Evolutionary conservation across 2,113 vertebrate genomes (phyloP).

Genomic region (Ondatra zibethicus): DNA sequence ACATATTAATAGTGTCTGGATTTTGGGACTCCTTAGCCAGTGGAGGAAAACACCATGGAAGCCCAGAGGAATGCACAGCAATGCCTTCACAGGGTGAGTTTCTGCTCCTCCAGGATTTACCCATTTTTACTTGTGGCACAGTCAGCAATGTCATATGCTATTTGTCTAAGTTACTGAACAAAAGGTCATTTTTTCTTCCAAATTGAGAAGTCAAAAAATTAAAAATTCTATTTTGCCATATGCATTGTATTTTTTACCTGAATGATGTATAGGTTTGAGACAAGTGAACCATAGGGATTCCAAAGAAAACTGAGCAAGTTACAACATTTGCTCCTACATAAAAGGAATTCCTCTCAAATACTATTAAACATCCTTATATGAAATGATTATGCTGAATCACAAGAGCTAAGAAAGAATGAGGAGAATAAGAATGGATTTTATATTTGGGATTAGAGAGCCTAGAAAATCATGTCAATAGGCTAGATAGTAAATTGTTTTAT

Average conservation of each 20-base stretch:
- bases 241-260: slow-evolving; percentile 42
- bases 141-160: slow-evolving; percentile 75
- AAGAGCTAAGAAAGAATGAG: not conserved
- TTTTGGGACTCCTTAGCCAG: slow-evolving; percentile 57
- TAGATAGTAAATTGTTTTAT: not conserved
- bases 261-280: slow-evolving; percentile 58
- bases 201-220: slow-evolving; percentile 77
- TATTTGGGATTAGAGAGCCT: not conserved
- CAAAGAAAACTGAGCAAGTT: not conserved
- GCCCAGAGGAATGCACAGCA: slow-evolving; percentile 57
- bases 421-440: not conserved
- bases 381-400: not conserved
- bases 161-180: slow-evolving; percentile 83
- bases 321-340: not conserved
- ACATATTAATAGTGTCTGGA: slow-evolving; percentile 72
- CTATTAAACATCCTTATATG: not conserved
- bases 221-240: slow-evolving; percentile 31
- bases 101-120: slow-evolving; percentile 82
- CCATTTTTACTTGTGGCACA: slow-evolving; percentile 85
- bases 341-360: not conserved
- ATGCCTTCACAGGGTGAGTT: slow-evolving; percentile 65
- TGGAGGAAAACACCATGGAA: slow-evolving; percentile 70
- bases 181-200: slow-evolving; percentile 82
- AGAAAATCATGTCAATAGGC: not conserved
- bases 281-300: slow-evolving; percentile 19